Conservation (phyloP, 2,888 invertebrate species). For the Drosophila greeni region DNA sequence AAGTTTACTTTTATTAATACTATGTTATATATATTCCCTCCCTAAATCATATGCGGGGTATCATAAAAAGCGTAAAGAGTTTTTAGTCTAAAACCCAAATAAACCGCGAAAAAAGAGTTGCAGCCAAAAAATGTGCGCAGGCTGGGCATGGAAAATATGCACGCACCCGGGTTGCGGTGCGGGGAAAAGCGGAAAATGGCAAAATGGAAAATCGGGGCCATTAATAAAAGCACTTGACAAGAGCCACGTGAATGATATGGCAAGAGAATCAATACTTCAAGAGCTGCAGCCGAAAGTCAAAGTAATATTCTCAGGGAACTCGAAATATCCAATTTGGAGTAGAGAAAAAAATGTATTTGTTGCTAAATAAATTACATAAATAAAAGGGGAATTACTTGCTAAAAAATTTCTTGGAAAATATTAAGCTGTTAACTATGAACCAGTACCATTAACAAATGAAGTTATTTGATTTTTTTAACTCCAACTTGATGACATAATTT, state of each 20-base stretch:
- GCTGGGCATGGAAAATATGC: constrained; percentile 24
- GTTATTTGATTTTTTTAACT: neutral
- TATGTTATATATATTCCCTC: constrained; percentile 1
- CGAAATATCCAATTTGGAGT: neutral
- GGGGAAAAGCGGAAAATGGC: constrained; percentile 6
- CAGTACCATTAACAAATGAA: neutral
- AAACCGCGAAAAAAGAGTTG: constrained; percentile 1
- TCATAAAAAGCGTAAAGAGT: neutral
- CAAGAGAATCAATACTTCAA: neutral
- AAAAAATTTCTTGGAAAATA: neutral
- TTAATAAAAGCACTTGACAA: constrained; percentile 48
- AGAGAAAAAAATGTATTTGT: neutral
- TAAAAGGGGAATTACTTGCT: no score
- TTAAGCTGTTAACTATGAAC: neutral
- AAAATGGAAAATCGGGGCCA: constrained; percentile 23
- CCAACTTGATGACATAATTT: neutral
- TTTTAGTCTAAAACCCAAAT: neutral
- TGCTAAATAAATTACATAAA: no score
- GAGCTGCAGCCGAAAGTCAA: neutral
- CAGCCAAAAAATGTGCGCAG: constrained; percentile 13
- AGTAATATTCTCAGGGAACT: neutral
- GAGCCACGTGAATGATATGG: constrained; percentile 30
- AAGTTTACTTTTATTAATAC: neutral
- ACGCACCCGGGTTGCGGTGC: constrained; percentile 6
- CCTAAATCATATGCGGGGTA: constrained; percentile 3